phyloP scores from a whole-genome alignment of 2,797 vertebrate genomes.

The Pelochelys cantorii region DNA sequence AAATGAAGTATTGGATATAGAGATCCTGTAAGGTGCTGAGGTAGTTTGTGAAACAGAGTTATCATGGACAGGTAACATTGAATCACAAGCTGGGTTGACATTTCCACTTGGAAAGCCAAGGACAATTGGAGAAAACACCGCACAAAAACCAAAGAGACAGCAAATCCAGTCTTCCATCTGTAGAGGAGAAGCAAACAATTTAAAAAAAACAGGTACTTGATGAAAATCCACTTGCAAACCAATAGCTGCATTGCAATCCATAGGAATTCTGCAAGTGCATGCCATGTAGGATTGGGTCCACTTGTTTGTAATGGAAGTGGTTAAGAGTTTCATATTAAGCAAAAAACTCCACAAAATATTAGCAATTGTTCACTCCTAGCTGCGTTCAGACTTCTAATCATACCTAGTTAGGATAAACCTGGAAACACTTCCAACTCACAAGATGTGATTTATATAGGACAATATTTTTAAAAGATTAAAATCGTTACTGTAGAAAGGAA shows the following conservation, averaged over 20 bases:
- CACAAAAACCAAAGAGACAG: neutral
- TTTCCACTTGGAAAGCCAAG: constrained; percentile 11
- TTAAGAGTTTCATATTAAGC: neutral
- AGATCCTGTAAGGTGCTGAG: constrained; percentile 68
- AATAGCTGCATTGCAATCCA: neutral
- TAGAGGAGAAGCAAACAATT: neutral
- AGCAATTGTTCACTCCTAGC: neutral
- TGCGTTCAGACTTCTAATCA: neutral
- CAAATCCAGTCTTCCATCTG: neutral
- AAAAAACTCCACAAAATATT: neutral
- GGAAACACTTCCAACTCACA: neutral
- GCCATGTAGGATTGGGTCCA: neutral
- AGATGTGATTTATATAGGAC: neutral
- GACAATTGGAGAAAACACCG: neutral
- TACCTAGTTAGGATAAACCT: neutral
- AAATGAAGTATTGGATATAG: constrained; percentile 46
- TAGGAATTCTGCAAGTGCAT: neutral
- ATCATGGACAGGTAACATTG: neutral
- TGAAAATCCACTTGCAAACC: neutral
- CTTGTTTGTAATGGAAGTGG: neutral
- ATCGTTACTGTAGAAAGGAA: neutral
- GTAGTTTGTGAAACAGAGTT: constrained; percentile 16
- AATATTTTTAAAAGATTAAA: neutral
- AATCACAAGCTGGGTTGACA: neutral
- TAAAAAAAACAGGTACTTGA: neutral